These are phyloP conservation scores for Brenthis daphne DNA, from an alignment of 2,888 invertebrate species.

Conservation along the genomic window DNA sequence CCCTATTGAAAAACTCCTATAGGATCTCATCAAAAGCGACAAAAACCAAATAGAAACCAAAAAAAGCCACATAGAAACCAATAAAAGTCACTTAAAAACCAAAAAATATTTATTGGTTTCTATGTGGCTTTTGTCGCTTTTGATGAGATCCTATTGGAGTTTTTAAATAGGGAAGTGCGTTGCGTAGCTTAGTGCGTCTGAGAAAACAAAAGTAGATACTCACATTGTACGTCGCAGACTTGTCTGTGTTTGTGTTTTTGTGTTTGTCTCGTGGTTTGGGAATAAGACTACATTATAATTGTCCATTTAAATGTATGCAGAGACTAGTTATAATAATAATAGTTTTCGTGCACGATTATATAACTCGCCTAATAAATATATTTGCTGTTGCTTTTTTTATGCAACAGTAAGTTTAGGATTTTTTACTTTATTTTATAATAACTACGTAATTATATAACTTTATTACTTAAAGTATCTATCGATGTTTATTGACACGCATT, in stretches of 20 bases:
- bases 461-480: slow-evolving; percentile 37
- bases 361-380: slow-evolving; percentile 4
- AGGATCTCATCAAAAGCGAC: too few species aligned
- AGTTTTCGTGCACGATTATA: slow-evolving; percentile 9
- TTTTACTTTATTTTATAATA: slow-evolving; percentile 8
- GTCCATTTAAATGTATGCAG: background rate
- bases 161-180: slow-evolving; percentile 10
- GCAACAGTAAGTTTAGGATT: slow-evolving; percentile 1
- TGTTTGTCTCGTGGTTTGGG: slow-evolving; percentile 67
- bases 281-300: slow-evolving; percentile 7
- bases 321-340: background rate
- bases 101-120: too few species aligned
- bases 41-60: too few species aligned
- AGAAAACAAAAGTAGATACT: slow-evolving; percentile 58
- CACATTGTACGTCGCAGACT: slow-evolving; percentile 62
- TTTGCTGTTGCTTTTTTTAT: background rate
- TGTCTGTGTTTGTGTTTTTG: slow-evolving; percentile 53
- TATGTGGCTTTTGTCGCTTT: too few species aligned
- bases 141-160: too few species aligned
- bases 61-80: too few species aligned
- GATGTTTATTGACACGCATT: slow-evolving; percentile 19
- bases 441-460: slow-evolving; percentile 21
- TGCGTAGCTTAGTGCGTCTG: slow-evolving; percentile 34
- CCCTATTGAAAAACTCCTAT: too few species aligned
- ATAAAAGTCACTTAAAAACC: too few species aligned